phyloP scores from a whole-genome alignment of 2,113 vertebrate species.

The Columbina picui region DNA sequence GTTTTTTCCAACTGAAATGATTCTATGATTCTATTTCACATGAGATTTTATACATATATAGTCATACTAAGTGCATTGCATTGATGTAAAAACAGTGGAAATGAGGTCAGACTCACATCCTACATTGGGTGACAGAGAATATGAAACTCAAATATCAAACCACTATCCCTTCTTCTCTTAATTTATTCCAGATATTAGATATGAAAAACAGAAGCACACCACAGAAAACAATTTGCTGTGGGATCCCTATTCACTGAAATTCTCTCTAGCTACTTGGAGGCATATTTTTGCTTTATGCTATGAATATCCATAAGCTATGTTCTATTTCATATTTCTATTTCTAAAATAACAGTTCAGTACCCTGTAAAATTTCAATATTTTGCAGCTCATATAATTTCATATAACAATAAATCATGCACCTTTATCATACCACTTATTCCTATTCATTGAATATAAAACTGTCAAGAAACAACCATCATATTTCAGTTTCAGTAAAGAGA shows the following conservation, averaged over 20 bases:
- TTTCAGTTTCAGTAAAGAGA: constrained; percentile 45
- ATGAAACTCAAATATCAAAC: background rate
- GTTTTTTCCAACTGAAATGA: too few species aligned
- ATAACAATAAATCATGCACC: constrained; percentile 38
- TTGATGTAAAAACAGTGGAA: background rate
- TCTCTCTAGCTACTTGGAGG: background rate
- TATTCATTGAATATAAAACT: constrained; percentile 57
- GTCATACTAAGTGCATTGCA: background rate
- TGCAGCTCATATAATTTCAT: constrained; percentile 21
- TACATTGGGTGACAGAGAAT: background rate
- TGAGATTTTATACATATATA: background rate
- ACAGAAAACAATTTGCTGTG: background rate
- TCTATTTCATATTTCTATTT: constrained; percentile 15
- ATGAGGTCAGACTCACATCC: background rate
- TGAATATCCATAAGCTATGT: background rate
- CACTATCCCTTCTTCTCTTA: background rate
- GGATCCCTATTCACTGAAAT: background rate
- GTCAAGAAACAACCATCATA: constrained; percentile 54
- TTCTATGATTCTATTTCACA: too few species aligned
- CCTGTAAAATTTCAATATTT: constrained; percentile 35
- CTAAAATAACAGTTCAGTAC: constrained; percentile 41
- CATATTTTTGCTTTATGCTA: background rate
- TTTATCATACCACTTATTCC: constrained; percentile 40
- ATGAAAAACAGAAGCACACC: background rate
- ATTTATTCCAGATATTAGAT: background rate